Percentiles rank a stretch among this genome's conserved stretches.
phyloP scores from a whole-genome alignment of 2,797 vertebrate species.

The Schizopygopsis malacanthus region DNA sequence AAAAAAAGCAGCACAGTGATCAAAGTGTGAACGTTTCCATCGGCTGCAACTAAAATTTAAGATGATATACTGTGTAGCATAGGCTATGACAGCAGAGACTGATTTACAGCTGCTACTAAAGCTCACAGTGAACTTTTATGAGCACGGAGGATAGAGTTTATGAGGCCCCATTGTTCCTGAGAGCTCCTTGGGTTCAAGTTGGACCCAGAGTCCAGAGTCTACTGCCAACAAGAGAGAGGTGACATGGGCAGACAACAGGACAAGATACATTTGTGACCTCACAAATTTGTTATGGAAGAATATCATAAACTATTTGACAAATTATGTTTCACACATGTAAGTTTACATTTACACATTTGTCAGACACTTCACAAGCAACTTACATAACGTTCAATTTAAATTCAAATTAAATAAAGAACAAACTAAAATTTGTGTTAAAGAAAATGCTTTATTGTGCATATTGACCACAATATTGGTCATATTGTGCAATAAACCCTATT shows the following conservation, averaged over 20 bases:
- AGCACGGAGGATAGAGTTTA: constrained; percentile 63
- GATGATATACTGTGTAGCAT: background rate
- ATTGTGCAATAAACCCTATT: background rate
- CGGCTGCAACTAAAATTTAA: background rate
- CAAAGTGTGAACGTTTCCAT: background rate
- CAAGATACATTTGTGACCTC: background rate
- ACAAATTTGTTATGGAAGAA: background rate
- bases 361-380: background rate
- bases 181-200: background rate
- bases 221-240: constrained; percentile 73
- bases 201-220: constrained; percentile 81
- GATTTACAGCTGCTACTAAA: constrained; percentile 13
- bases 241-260: constrained; percentile 54
- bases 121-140: constrained; percentile 49
- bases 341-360: background rate
- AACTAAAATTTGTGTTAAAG: background rate
- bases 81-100: background rate
- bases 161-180: constrained; percentile 50
- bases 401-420: background rate
- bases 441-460: no score
- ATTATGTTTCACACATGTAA: background rate
- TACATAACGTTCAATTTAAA: background rate
- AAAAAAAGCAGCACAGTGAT: background rate
- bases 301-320: background rate
- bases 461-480: background rate